phyloP scores from a whole-genome alignment of 2,797 vertebrate genomes.

The Argya squamiceps region DNA sequence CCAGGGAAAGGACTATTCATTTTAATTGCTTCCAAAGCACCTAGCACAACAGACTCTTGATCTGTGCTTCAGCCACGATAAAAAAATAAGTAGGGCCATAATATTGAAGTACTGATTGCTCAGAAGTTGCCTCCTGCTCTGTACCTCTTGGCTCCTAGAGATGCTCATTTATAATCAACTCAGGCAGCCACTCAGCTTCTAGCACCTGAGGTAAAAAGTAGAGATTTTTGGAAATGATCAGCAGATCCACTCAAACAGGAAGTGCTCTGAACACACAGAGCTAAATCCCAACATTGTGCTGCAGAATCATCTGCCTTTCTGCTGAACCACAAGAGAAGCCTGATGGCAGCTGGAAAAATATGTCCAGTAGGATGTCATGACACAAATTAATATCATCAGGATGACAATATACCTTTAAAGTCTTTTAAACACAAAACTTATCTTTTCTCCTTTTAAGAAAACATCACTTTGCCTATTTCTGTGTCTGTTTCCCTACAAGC shows the following conservation, averaged over 20 bases:
- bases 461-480: background rate
- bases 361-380: background rate
- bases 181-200: background rate
- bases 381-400: background rate
- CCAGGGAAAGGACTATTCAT: slow-evolving; percentile 23
- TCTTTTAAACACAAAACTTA: background rate
- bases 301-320: background rate
- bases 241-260: background rate
- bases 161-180: background rate
- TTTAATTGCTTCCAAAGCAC: slow-evolving; percentile 60
- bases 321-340: background rate
- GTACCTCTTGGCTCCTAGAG: background rate
- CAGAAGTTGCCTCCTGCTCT: background rate
- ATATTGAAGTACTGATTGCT: background rate
- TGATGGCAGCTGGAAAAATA: background rate
- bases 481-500: background rate
- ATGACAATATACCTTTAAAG: background rate
- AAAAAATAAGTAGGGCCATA: background rate
- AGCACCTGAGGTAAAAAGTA: background rate
- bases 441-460: background rate
- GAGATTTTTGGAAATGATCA: background rate
- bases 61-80: background rate
- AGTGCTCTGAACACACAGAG: background rate
- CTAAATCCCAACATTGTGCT: background rate
- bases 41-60: background rate